A percentile compares a stretch with the other conserved stretches of the same genome.
phyloP scores from a whole-genome alignment of 2,113 vertebrate genomes.

The Mohoua ochrocephala region DNA sequence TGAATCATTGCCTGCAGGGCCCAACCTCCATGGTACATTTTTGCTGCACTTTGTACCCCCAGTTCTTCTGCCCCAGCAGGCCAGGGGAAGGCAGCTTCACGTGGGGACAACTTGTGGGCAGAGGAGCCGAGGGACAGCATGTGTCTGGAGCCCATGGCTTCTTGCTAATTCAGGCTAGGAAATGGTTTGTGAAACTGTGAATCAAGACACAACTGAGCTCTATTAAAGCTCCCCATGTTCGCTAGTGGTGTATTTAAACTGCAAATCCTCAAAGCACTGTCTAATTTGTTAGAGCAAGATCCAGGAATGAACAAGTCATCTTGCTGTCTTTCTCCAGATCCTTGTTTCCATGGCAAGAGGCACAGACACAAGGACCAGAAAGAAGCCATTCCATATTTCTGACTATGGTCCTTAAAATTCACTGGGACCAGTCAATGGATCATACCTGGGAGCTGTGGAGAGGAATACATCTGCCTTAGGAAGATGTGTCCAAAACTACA shows the following conservation, averaged over 20 bases:
- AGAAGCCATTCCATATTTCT: neutral
- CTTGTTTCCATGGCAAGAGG: neutral
- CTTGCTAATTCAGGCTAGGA: neutral
- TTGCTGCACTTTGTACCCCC: neutral
- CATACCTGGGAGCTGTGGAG: neutral
- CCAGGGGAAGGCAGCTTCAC: neutral
- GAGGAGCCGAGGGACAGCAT: neutral
- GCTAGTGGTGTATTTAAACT: neutral
- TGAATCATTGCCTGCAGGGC: neutral
- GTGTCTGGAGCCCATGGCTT: neutral
- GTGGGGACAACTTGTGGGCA: neutral
- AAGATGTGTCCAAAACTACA: neutral
- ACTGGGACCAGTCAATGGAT: neutral
- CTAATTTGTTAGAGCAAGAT: neutral
- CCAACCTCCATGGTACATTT: neutral
- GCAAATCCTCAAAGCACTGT: neutral
- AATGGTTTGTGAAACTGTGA: neutral
- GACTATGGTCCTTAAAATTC: neutral
- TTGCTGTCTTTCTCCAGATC: neutral
- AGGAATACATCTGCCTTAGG: rapidly evolving
- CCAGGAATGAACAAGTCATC: neutral
- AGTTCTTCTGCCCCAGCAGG: neutral
- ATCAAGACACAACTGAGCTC: neutral
- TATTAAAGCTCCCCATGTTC: neutral
- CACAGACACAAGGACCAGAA: neutral